These are phyloP conservation scores for Sardinella longiceps DNA, from an alignment of 2,797 vertebrate genomes.

Conservation along the genomic window DNA sequence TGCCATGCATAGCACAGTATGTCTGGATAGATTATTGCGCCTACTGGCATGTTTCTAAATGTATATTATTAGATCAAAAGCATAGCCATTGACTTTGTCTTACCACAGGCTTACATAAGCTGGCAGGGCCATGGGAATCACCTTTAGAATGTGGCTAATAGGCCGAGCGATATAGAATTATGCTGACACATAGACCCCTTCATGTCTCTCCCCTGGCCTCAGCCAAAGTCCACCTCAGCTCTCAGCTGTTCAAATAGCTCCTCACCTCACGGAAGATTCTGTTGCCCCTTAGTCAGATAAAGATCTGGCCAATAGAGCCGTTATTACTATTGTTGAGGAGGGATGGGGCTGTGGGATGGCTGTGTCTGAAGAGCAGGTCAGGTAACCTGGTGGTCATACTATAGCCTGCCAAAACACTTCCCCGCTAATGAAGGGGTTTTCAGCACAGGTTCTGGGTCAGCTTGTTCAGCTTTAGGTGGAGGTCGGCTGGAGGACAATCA, in stretches of 20 bases:
- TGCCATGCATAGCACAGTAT: too few relatives aligned
- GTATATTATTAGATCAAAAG: background rate
- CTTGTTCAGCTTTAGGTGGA: conserved; percentile 2
- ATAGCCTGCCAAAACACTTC: conserved; percentile 17
- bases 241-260: conserved; percentile 49
- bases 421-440: background rate
- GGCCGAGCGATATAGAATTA: background rate
- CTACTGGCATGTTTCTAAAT: background rate
- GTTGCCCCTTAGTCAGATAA: conserved; percentile 41
- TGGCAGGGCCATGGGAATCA: background rate
- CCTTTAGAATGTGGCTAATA: background rate
- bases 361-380: background rate
- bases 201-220: background rate
- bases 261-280: background rate
- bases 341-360: background rate
- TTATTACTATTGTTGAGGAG: conserved; percentile 14
- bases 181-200: background rate
- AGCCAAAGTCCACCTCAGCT: conserved; percentile 25
- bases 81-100: background rate
- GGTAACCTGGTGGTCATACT: background rate
- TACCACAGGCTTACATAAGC: background rate
- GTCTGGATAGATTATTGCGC: background rate
- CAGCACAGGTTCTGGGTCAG: background rate
- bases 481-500: background rate
- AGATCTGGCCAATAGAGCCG: conserved; percentile 32